Evolutionary conservation across 2,113 vertebrate species (phyloP).

Genomic region (Saccopteryx bilineata): DNA sequence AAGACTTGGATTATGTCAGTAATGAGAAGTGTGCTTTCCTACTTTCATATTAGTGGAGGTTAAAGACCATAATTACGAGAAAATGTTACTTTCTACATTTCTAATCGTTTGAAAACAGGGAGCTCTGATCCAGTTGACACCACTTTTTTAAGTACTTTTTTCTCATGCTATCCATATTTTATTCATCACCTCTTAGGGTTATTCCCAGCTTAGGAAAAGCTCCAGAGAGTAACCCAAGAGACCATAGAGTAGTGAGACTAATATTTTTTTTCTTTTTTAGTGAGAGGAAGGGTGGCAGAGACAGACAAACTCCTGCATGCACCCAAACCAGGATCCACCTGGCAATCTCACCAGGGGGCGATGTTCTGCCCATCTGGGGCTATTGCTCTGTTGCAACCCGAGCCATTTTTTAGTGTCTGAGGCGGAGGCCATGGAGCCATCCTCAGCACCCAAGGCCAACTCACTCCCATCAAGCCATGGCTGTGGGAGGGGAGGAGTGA

Average conservation of each 20-base stretch:
- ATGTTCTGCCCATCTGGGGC: too few species aligned
- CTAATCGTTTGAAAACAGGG: slow-evolving; percentile 3
- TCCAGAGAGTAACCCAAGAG: background rate
- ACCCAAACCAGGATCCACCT: too few species aligned
- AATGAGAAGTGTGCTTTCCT: background rate
- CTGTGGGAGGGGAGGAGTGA: too few species aligned
- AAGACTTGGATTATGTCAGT: background rate
- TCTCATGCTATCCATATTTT: background rate
- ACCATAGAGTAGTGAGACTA: background rate
- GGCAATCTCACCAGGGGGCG: too few species aligned
- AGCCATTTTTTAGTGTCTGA: too few species aligned
- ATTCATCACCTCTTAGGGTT: background rate
- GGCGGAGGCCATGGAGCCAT: too few species aligned
- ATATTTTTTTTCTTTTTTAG: background rate
- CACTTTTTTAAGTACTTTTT: background rate
- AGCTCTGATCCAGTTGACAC: background rate
- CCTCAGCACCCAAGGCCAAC: too few species aligned
- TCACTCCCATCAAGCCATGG: too few species aligned
- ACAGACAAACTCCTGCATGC: too few species aligned
- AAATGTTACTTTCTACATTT: slow-evolving; percentile 45
- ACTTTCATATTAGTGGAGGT: background rate
- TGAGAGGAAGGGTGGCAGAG: too few species aligned
- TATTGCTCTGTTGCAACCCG: too few species aligned
- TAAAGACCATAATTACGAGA: background rate
- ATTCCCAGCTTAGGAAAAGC: slow-evolving; percentile 10